Evolutionary conservation across 1,140 invertebrate genomes (phyloP).

Genomic region (Notospermus geniculatus): DNA sequence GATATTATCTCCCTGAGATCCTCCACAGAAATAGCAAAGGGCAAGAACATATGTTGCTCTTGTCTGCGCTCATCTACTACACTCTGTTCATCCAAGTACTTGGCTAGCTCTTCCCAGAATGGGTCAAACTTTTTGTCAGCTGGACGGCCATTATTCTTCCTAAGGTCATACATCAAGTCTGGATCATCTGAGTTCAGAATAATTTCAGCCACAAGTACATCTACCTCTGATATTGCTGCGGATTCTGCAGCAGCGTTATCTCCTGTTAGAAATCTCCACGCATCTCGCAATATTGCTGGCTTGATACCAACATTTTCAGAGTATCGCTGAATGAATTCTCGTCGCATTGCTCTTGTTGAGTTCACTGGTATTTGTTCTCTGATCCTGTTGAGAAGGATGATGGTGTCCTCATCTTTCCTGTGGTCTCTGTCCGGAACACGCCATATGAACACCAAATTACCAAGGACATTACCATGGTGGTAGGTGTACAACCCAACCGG

Average conservation of each 20-base stretch:
- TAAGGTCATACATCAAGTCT: conserved; percentile 24
- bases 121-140: conserved; percentile 26
- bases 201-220: conserved; percentile 13
- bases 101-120: conserved; percentile 22
- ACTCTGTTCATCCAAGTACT: conserved; percentile 16
- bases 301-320: conserved; percentile 13
- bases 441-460: no score
- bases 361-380: conserved; percentile 16
- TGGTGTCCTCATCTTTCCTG: no score
- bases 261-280: conserved; percentile 22
- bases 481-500: no score
- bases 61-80: conserved; percentile 26
- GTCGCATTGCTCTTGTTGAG: conserved; percentile 26
- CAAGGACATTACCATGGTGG: no score
- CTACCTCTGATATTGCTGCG: conserved; percentile 17
- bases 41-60: conserved; percentile 20
- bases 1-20: conserved; percentile 24
- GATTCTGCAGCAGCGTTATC: conserved; percentile 21
- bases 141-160: conserved; percentile 22
- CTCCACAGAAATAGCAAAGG: conserved; percentile 19
- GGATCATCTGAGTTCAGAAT: conserved; percentile 20
- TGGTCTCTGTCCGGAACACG: no score
- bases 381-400: conserved; percentile 14
- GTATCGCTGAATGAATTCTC: conserved; percentile 17
- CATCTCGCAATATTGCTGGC: conserved; percentile 20